Evolutionary conservation across 2,888 invertebrate genomes (phyloP).

Genomic region (Platycheirus rosarum): DNA sequence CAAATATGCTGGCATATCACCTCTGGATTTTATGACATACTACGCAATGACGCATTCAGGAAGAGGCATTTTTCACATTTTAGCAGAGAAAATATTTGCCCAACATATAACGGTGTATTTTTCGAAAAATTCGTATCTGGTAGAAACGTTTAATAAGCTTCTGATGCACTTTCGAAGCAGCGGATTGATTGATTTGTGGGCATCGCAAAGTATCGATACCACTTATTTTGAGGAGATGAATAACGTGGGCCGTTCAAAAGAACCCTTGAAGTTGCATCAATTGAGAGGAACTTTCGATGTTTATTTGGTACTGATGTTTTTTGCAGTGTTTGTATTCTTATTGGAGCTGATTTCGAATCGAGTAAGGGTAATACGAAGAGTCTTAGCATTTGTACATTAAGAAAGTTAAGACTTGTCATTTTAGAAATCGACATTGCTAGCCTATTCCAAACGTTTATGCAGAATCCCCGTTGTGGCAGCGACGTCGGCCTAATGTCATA

Average conservation of each 20-base stretch:
- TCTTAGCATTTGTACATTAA: neutral
- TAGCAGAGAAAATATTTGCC: slow-evolving; percentile 74
- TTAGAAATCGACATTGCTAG: too few relatives aligned
- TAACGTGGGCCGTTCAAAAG: neutral
- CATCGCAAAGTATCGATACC: neutral
- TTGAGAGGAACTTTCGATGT: slow-evolving; percentile 1
- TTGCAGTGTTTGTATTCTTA: neutral
- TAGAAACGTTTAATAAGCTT: slow-evolving; percentile 72
- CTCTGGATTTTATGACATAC: slow-evolving; percentile 73
- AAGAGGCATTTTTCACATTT: slow-evolving; percentile 65
- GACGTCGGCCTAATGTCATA: too few relatives aligned
- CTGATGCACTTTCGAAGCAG: slow-evolving; percentile 69
- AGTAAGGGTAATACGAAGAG: neutral
- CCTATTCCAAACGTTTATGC: too few relatives aligned
- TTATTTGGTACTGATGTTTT: neutral
- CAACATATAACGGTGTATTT: slow-evolving; percentile 76
- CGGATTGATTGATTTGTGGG: slow-evolving; percentile 75
- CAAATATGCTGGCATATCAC: slow-evolving; percentile 48
- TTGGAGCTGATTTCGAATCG: neutral
- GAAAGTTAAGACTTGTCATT: too few relatives aligned
- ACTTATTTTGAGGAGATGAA: neutral
- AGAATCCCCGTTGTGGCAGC: too few relatives aligned
- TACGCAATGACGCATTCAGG: slow-evolving; percentile 54
- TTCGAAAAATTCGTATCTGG: slow-evolving; percentile 75
- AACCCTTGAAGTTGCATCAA: neutral